phyloP scores from a whole-genome alignment of 2,113 vertebrate species.

The Hyaena hyaena region DNA sequence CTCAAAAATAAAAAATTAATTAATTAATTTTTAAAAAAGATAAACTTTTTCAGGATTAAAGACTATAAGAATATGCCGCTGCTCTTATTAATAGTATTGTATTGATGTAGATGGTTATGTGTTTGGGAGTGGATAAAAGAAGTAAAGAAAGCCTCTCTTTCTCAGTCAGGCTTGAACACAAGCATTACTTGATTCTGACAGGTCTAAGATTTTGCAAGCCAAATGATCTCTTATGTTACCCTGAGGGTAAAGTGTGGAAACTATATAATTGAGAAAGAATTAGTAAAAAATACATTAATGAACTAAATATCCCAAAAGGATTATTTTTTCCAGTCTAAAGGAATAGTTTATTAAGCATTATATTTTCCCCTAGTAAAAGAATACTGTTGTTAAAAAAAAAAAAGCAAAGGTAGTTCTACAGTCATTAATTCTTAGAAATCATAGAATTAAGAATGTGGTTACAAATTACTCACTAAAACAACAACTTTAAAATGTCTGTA shows the following conservation, averaged over 20 bases:
- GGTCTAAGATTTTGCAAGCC: not conserved
- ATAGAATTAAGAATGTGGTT: not conserved
- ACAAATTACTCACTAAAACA: not conserved
- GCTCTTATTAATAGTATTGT: not conserved
- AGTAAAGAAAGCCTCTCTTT: slow-evolving; percentile 1
- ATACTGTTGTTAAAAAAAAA: not conserved
- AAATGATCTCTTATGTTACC: not conserved
- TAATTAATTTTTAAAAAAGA: no score
- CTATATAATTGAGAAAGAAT: not conserved
- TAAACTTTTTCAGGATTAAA: not conserved
- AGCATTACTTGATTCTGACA: not conserved
- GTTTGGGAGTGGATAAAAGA: not conserved
- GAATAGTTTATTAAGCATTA: not conserved
- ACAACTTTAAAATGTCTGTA: not conserved
- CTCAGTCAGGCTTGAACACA: not conserved
- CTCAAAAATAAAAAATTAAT: no score
- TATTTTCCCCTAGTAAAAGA: not conserved
- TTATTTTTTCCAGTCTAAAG: not conserved
- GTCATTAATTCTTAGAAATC: slow-evolving; percentile 32
- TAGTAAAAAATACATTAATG: not conserved
- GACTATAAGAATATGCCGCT: not conserved
- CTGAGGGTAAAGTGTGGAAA: not conserved
- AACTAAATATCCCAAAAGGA: not conserved
- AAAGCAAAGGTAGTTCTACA: not conserved
- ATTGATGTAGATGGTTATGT: not conserved